Conservation (phyloP, 1,140 invertebrate species). For the Thrips palmi region DNA sequence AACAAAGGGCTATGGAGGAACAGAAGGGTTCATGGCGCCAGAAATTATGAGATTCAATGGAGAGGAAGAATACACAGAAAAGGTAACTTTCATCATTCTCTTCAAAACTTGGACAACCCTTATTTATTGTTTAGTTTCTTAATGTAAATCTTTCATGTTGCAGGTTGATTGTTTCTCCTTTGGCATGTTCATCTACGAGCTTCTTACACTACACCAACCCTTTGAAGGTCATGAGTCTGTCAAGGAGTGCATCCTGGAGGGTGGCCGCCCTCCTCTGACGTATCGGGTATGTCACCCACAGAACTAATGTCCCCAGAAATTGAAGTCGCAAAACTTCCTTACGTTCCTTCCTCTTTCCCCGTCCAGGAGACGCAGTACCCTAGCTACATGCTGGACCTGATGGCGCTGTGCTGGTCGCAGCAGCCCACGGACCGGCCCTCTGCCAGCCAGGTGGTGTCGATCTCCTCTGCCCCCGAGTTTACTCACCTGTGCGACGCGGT, state of each 20-base stretch:
- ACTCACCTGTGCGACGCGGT: slow-evolving; percentile 71
- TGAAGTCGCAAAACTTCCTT: slow-evolving; percentile 7
- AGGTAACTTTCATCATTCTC: slow-evolving; percentile 31
- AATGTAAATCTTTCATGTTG: slow-evolving; percentile 12
- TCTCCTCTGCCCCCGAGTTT: slow-evolving; percentile 83
- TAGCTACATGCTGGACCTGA: slow-evolving; percentile 78
- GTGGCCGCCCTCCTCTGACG: slow-evolving; percentile 71
- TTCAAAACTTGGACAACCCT: slow-evolving; percentile 8
- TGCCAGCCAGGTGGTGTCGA: slow-evolving; percentile 81
- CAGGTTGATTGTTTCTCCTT: slow-evolving; percentile 96
- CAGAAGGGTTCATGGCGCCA: slow-evolving; percentile 96
- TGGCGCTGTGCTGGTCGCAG: slow-evolving; percentile 90
- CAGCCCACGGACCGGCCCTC: slow-evolving; percentile 72
- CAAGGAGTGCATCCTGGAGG: slow-evolving; percentile 89
- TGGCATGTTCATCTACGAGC: slow-evolving; percentile 97
- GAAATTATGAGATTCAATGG: slow-evolving; percentile 97
- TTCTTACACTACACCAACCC: slow-evolving; percentile 81
- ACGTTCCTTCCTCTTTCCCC: slow-evolving; percentile 11
- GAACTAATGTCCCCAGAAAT: background rate
- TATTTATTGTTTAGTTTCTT: slow-evolving; percentile 1
- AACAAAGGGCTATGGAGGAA: slow-evolving; percentile 93
- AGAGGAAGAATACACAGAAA: slow-evolving; percentile 96
- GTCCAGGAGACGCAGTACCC: slow-evolving; percentile 57
- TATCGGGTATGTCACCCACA: slow-evolving; percentile 38
- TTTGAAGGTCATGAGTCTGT: slow-evolving; percentile 91